phyloP scores from a whole-genome alignment of 1,140 invertebrate genomes.

The Cyclina sinensis region DNA sequence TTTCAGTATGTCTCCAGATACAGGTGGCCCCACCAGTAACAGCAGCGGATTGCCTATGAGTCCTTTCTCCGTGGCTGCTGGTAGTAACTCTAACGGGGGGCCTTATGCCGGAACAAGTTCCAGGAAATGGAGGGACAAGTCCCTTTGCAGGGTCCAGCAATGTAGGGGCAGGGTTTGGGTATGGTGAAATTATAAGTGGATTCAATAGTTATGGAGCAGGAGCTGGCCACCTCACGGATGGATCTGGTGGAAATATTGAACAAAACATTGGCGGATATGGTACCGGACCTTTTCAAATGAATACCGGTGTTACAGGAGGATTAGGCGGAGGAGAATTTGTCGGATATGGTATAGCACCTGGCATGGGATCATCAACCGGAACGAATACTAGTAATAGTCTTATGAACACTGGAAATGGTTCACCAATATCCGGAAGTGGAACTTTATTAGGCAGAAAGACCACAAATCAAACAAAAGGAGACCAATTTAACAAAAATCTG shows the following conservation, averaged over 20 bases:
- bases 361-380: background rate
- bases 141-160: conserved; percentile 17
- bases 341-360: conserved; percentile 1
- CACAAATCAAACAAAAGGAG: background rate
- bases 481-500: background rate
- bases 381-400: background rate
- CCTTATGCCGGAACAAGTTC: conserved; percentile 26
- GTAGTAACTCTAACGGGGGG: conserved; percentile 23
- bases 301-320: background rate
- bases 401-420: background rate
- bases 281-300: conserved; percentile 25
- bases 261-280: conserved; percentile 22
- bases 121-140: conserved; percentile 48
- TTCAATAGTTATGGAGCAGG: conserved; percentile 39
- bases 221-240: conserved; percentile 1
- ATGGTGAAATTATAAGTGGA: background rate
- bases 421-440: background rate
- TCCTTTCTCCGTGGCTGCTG: conserved; percentile 14
- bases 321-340: background rate
- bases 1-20: conserved; percentile 6
- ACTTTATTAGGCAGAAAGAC: background rate
- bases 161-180: background rate
- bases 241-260: conserved; percentile 51
- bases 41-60: conserved; percentile 35
- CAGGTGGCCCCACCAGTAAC: background rate